Base-by-base conservation (phyloP, 2,888 invertebrate species). In the Apamea anceps region DNA sequence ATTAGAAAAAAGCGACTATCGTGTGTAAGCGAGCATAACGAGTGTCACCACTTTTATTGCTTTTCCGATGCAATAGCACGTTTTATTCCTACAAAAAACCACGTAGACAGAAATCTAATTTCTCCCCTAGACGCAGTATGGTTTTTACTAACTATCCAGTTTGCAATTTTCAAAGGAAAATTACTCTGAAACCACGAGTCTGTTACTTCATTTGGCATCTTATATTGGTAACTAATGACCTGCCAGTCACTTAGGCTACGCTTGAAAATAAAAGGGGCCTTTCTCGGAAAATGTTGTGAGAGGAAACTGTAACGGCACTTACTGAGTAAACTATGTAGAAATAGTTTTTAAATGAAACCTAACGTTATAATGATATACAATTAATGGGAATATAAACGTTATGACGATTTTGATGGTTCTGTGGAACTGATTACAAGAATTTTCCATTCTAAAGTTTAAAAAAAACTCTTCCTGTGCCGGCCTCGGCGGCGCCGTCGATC, bases 221-320 rank as follows among this genome's bases (percentile, higher is more conserved):
- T 79, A 74, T 76, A 82, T 86, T 70, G 54, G 80, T 86, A 72
- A 72, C 72, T 86, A 85, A 85, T 77, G 83, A 77, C 68, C 80
- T 72, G 77, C 72, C 83, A 83, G 72, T 83, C 68, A 77, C 72
- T 75, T 75, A 63, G 72, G 48, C 63, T 32, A 25, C 32, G 71
- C 32, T 60, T 42, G 25, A 28, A 83, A 85, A 48, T 79, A 62
- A 67, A 67, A 62, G n/a, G 6, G 32, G 66, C 13, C 5, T 65
- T 79, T 70, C 54, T 62, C 15, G 28, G 63, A 60, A 84, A 84
- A 75, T 10, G 25, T 62, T 67, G 42, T n/a, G 48, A 68, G 63
- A 1, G 18, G 1, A n/a, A 81, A 70, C 25, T 57, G 45, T 75
- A 7, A 57, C 48, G 15, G 48, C 70, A 25, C 15, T 25, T 28